Evolutionary conservation across 2,888 invertebrate species (phyloP), one percentile per base, ranked within the genome.

Genomic region (Hirtodrosophila cameraria): DNA sequence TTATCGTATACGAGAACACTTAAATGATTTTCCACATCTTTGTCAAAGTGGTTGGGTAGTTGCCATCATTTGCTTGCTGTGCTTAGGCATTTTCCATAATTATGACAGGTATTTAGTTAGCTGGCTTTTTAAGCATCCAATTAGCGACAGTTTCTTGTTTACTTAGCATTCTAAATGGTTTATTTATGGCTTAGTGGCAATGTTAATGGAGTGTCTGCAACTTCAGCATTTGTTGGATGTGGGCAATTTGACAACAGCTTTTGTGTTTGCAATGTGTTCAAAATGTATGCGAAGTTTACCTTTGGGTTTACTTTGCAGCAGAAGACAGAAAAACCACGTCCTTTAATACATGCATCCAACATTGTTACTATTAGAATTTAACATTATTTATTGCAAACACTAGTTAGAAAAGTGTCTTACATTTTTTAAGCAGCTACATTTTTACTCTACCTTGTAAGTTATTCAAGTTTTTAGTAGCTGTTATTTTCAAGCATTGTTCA

Each of bases 41-140:
- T 43, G 13, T 30, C 16, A 8, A 23, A 23, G 33, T 39, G 45
- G 27, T 54, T 67, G 52, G 57, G 33, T 41, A 31, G 60, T 12
- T 52, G 41, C 15, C 52, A 58, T 41, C 45, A 46, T 48, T 48
- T 35, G 16, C 8, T 8, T 36, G 12, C 7, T 2, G 42, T 23
- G 11, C 1, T n/a, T 50, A 9, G 31, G 35, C 39, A 30, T n/a
- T 50, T 33, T 33, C n/a, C 62, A 57, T 64, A 85, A 81, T 85
- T 85, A 58, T 64, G 62, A 76, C 82, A 72, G 79, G 59, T 64
- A 64, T 81, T 74, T 66, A 49, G 58, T 54, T 60, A 16, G 42
- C 41, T 12, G 15, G 42, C 43, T 48, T 60, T 60, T 39, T 27
- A 49, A 43, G 52, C 66, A 58, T 75, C 86, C 83, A 80, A 85